These are phyloP conservation scores for Crotalus viridis DNA, from an alignment of 2,113 vertebrate genomes.

Conservation along the genomic window DNA sequence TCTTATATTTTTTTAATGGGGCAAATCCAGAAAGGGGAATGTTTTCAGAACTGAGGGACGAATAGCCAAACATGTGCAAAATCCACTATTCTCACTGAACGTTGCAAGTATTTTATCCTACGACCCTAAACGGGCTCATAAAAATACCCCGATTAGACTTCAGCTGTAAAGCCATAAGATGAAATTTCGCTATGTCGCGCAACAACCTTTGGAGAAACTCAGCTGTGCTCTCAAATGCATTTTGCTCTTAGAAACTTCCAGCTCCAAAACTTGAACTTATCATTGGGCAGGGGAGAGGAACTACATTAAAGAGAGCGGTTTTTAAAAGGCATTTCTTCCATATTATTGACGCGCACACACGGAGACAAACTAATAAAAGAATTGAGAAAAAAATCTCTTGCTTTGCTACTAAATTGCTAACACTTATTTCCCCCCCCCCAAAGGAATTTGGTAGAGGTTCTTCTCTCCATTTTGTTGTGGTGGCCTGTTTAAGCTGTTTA, in stretches of 20 bases:
- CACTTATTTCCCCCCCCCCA: constrained; percentile 24
- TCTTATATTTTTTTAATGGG: background rate
- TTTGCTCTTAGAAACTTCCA: background rate
- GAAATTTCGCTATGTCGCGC: background rate
- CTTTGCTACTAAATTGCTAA: constrained; percentile 22
- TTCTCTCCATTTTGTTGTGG: constrained; percentile 71
- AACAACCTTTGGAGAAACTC: constrained; percentile 20
- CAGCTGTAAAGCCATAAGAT: background rate
- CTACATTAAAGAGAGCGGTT: background rate
- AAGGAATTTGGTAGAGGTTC: constrained; percentile 59
- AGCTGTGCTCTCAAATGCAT: background rate
- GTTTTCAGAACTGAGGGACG: background rate
- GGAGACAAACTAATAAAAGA: background rate
- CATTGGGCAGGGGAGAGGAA: background rate
- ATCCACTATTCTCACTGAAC: background rate
- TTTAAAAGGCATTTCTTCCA: background rate
- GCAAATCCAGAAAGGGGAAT: constrained; percentile 26
- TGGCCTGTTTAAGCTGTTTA: constrained; percentile 89
- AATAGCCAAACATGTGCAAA: too few relatives aligned
- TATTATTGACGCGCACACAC: background rate
- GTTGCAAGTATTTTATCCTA: background rate
- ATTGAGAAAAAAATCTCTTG: background rate
- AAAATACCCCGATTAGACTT: background rate
- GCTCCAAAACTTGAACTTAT: background rate
- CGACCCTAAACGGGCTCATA: constrained; percentile 20